Base-by-base conservation (phyloP, 2,888 invertebrate species). In the Drosophila mayaguana region DNA sequence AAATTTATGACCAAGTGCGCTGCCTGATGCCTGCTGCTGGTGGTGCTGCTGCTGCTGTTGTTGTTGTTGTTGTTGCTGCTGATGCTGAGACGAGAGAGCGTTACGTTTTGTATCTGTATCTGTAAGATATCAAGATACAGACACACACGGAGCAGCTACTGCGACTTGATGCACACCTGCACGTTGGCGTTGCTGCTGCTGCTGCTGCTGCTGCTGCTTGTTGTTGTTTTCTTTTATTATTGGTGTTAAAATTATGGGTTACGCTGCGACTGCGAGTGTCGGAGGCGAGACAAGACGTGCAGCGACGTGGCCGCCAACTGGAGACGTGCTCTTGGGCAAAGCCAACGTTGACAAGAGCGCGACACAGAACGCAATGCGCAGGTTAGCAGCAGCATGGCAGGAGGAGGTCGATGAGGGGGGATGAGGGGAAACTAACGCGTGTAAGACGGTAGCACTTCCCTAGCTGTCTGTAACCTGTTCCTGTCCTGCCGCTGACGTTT, bases 201-300 rank as follows among this genome's bases (percentile, higher is more conserved):
- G 61, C 42, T 67, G 61, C 5, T 54, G 42, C 2, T 61, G 42
- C 12, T 40, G 40, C 6, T 20, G 42, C n/a, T 45, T 48, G 73
- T 38, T 50, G 75, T 65, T 81, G 71, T 72, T 73, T 75, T 75
- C 74, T 88, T 88, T 88, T 86, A 82, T 86, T 86, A 84, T 86
- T 86, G 88, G 86, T 86, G 86, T 86, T 88, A 86, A 86, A 86
- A 86, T 86, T 86, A 86, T 86, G 87, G 86, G 86, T 86, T 86
- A 86, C 88, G 83, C 82, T 77, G 14, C 36, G 32, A 43, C 43
- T 61, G 45, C 45, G 45, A 45, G 14, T 42, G 40, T 36, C 36
- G 38, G 38, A 32, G 32, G 32, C 16, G 38, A 38, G 45, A 32
- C 69, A 45, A 63, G 70, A 46, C 57, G 45, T 16, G 50, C 18